Evolutionary conservation across 1,140 invertebrate species (phyloP), one percentile per base, ranked within the genome.

Genomic region (Cotesia chilonis): DNA sequence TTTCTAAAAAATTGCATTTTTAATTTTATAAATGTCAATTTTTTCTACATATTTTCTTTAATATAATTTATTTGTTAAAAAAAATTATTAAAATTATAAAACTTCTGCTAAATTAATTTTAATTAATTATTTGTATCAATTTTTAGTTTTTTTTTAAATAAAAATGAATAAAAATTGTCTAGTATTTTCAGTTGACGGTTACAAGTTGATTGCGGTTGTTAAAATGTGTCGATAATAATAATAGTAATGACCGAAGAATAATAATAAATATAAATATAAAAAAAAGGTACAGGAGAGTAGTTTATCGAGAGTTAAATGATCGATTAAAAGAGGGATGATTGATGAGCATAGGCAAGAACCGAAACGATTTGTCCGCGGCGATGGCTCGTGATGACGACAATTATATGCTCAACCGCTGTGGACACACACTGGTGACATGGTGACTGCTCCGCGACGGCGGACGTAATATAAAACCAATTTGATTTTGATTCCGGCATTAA

Each of bases 401-500:
- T 47, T 47, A 47, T 68, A 68, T 68, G 66, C 66, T 28, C 64
- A 72, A 68, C 59, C 36, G 35, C 63, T 35, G 51, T 65, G 60
- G 64, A 55, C 38, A 74, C 59, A 73, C 60, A 41, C 41, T 47
- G 6, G 41, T 47, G 41, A 47, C 41, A 6, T 47, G 6, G 41
- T 47, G 41, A 47, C 41, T 47, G 41, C 41, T 47, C 41, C 41
- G 41, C 28, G 47, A n/a, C 28, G 14, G 69, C 61, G 52, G 60
- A 74, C 67, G 74, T 75, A 72, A 72, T 73, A 75, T 75, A 77
- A 78, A 77, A 78, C 75, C 77, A 77, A 78, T 78, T 78, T 73
- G 74, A 79, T 80, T 79, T 79, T 80, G 73, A 81, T 76, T 79
- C 61, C 68, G 65, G 73, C 74, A 74, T 47, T 78, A 79, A 75